Evolutionary conservation across 1,140 invertebrate genomes (phyloP).

Genomic region (Leptopilina boulardi): DNA sequence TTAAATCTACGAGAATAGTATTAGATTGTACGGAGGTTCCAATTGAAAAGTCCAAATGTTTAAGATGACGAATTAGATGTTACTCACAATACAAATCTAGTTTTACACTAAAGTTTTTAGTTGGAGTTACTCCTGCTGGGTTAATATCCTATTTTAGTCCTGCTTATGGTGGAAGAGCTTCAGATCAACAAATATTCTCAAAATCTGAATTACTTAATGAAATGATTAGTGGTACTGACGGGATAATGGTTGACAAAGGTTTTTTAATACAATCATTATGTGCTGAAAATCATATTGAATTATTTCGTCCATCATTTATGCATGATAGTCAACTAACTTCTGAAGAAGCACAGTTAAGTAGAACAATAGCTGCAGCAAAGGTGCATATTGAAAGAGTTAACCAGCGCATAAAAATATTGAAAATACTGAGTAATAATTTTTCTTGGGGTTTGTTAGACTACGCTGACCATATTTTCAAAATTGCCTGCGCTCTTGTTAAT

Average conservation of each 20-base stretch:
- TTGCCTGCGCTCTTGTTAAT: no score
- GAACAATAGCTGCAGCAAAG: neutral
- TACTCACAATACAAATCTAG: constrained; percentile 56
- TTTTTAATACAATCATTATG: constrained; percentile 54
- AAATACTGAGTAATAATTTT: no score
- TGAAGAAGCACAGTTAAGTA: neutral
- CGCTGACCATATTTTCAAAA: no score
- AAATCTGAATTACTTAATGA: constrained; percentile 14
- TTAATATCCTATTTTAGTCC: constrained; percentile 60
- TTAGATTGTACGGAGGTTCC: constrained; percentile 56
- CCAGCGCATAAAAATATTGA: no score
- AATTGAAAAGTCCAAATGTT: constrained; percentile 47
- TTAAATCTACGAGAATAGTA: constrained; percentile 40
- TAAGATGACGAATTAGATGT: constrained; percentile 38
- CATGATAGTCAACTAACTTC: neutral
- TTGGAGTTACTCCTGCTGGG: constrained; percentile 59
- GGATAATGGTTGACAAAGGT: constrained; percentile 47
- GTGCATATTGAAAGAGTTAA: neutral
- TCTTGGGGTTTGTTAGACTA: no score
- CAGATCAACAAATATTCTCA: constrained; percentile 59
- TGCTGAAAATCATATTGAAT: neutral
- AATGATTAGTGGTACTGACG: constrained; percentile 34
- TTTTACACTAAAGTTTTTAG: constrained; percentile 63
- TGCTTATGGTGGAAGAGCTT: constrained; percentile 57
- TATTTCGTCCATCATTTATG: neutral